Evolutionary conservation across 2,888 invertebrate genomes (phyloP).

Genomic region (Metopia argyrocephala): DNA sequence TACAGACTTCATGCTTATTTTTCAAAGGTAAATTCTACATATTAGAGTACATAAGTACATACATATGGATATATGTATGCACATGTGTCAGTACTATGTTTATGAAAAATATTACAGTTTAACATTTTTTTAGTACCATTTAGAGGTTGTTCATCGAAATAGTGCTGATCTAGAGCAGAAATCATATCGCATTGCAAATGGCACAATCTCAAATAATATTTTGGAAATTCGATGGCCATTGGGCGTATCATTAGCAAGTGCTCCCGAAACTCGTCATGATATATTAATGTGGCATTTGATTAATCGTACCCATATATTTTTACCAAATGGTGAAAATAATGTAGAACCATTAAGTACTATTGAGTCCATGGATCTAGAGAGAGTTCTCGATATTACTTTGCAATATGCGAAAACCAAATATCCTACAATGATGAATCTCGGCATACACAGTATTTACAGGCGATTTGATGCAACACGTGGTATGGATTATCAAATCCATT

Average conservation of each 20-base stretch:
- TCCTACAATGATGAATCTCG: conserved; percentile 80
- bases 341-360: conserved; percentile 83
- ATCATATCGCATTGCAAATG: conserved; percentile 78
- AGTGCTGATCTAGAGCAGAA: conserved; percentile 76
- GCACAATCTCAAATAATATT: conserved; percentile 80
- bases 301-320: conserved; percentile 89
- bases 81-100: no score
- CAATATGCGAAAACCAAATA: conserved; percentile 80
- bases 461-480: conserved; percentile 90
- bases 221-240: conserved; percentile 85
- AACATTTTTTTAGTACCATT: conserved; percentile 76
- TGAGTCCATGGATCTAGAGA: conserved; percentile 84
- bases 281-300: conserved; percentile 92
- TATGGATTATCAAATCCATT: conserved; percentile 90
- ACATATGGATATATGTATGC: no score
- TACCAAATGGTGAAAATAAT: conserved; percentile 88
- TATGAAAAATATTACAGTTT: no score
- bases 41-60: no score
- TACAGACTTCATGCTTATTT: conserved; percentile 87
- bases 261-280: conserved; percentile 88
- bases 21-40: conserved; percentile 80
- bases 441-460: conserved; percentile 85
- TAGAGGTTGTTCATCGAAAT: conserved; percentile 77
- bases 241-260: conserved; percentile 83
- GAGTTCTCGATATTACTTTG: conserved; percentile 80